Base-by-base conservation (phyloP, 2,797 vertebrate species). In the Hydrocynus forskahlii region DNA sequence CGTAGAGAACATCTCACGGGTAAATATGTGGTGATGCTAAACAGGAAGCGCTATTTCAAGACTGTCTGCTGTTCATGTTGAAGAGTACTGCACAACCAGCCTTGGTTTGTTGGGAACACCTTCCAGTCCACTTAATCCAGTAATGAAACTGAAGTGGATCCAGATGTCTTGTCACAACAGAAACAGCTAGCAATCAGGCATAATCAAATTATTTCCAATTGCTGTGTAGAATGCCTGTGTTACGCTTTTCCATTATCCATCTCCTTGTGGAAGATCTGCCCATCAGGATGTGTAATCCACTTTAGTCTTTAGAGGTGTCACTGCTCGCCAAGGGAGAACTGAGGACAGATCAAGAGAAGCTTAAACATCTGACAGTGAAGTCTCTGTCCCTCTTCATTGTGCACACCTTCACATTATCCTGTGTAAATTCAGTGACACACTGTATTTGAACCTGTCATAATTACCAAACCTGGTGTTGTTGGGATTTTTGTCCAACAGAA, bases 91-190 rank as follows among this genome's bases (percentile, higher is more conserved):
- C 57, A 23, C 10, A 68, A 16, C 45, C 45, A 70, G 0, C 12
- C 45, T 29, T 50, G 10, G n/a, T 52, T 54, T 16, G 23, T 17
- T 16, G 7, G 21, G 52, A 71, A 52, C 43, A 48, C n/a, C 14
- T 52, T 52, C 45, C 23, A 70, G 23, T n/a, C 45, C n/a, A 52
- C 4, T 52, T 23, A 52, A 21, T 5, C 23, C n/a, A 52, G 2
- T 52, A 52, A 70, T 69, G 40, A 69, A 45, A 69, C 7, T 70
- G 68, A 52, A 70, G 48, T 70, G 45, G 21, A 35, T 71, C 48
- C 50, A 55, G 43, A 35, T 72, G 29, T 72, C 52, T 38, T 55
- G 45, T 6, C 48, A 52, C 3, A 54, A 35, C 23, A 50, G n/a
- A 70, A 71, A 67, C 63, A 45, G 38, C 66, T 13, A 50, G 43